These are phyloP conservation scores for Ranitomeya imitator DNA, from an alignment of 2,113 vertebrate genomes.

Conservation along the genomic window DNA sequence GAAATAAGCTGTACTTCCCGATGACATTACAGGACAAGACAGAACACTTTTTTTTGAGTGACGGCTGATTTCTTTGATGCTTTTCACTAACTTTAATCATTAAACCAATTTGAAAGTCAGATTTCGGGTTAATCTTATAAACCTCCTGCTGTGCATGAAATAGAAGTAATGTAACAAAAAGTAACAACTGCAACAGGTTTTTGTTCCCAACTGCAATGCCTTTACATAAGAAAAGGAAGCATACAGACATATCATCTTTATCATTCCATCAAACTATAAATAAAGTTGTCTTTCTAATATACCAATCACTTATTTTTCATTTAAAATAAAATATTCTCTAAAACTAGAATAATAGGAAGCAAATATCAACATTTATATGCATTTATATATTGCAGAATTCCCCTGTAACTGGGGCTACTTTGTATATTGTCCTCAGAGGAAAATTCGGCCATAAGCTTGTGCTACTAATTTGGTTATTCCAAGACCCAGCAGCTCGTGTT, in stretches of 20 bases:
- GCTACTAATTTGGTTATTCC: too few relatives aligned
- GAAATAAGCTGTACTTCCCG: constrained; percentile 31
- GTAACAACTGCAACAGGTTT: background rate
- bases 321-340: too few relatives aligned
- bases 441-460: too few relatives aligned
- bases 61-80: constrained; percentile 30
- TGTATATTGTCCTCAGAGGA: too few relatives aligned
- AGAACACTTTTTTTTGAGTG: constrained; percentile 33
- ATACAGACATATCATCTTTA: background rate
- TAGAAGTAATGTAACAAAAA: background rate
- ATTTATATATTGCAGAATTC: too few relatives aligned
- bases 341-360: too few relatives aligned
- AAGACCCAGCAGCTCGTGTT: too few relatives aligned
- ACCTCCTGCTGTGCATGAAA: background rate
- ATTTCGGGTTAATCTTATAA: constrained; percentile 36
- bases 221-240: background rate
- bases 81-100: constrained; percentile 42
- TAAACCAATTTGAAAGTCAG: constrained; percentile 35
- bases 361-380: too few relatives aligned
- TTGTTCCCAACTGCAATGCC: background rate
- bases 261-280: background rate
- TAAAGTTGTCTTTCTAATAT: too few relatives aligned
- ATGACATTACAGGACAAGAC: constrained; percentile 40
- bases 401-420: too few relatives aligned
- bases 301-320: too few relatives aligned